Evolutionary conservation across 2,888 invertebrate species (phyloP), one percentile per base, ranked within the genome.

Genomic region (Eupithecia pulchellata): DNA sequence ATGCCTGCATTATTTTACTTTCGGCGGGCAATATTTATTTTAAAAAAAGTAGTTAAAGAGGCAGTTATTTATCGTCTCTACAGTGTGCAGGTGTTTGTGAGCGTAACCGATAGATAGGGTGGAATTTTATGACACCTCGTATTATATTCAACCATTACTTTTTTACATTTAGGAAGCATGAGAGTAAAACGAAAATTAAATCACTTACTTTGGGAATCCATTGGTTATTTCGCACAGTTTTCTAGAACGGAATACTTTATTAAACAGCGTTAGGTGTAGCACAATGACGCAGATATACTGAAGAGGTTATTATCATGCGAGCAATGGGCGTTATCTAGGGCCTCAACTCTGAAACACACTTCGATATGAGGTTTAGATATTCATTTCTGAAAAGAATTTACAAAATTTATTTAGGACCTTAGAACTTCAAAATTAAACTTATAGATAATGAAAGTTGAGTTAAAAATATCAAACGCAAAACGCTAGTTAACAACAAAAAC

Each of bases 191-290:
- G 25, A 25, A 52, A 52, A 25, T 25, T 4, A 25, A 25, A 52
- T 25, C 25, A 25, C 52, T 52, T 52, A 52, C 52, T 52, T 52
- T 52, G 52, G 52, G 52, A 25, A 25, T 52, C 52, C 52, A 52
- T 52, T 42, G 20, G 47, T 52, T 52, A 11, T 52, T 25, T 52
- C 25, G 52, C 52, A 52, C 25, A 13, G 25, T 52, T 52, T 52
- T 13, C 52, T 0, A 4, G 25, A 11, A 25, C 20, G 13, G 4
- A 52, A 52, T 47, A 13, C 25, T 52, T 25, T 52, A 52, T 4
- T 25, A 11, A 47, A 2, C 2, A 11, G 52, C 52, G 52, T 52
- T 52, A 25, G 52, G 4, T 4, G 42, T 20, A 9, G 42, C 25
- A 25, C 25, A 25, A 52, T 52, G 52, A 52, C 52, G 52, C 52